Percentiles rank a stretch among this genome's conserved stretches.
These are phyloP conservation scores for Catharus fuscescens DNA, from an alignment of 2,113 vertebrate species.

Conservation along the genomic window DNA sequence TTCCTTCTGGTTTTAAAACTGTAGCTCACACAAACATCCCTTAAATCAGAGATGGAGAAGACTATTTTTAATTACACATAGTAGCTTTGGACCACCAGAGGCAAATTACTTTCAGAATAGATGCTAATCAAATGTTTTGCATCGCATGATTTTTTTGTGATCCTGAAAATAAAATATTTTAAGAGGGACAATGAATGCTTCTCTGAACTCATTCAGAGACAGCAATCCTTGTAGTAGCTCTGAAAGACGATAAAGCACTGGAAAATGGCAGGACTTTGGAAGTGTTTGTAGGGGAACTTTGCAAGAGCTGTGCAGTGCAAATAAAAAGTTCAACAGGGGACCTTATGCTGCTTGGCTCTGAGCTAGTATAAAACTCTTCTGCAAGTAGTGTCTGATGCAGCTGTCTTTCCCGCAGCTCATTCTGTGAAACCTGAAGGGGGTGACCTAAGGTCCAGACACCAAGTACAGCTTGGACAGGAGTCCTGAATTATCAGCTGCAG, in stretches of 20 bases:
- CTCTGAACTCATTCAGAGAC: not conserved
- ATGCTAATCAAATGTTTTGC: not conserved
- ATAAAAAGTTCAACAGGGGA: not conserved
- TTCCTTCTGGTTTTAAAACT: conserved; percentile 40
- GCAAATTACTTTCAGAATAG: not conserved
- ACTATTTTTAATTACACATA: conserved; percentile 13
- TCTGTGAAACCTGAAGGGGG: not conserved
- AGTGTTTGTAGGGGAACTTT: not conserved
- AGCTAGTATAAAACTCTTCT: not conserved
- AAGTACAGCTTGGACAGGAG: not conserved
- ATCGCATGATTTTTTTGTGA: not conserved
- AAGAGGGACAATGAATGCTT: not conserved
- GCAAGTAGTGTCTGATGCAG: not conserved
- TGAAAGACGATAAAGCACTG: not conserved
- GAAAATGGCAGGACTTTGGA: not conserved
- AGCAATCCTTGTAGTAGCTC: not conserved
- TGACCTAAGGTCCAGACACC: not conserved
- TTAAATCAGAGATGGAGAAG: conserved; percentile 15
- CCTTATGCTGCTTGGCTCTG: not conserved
- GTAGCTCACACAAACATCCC: not conserved
- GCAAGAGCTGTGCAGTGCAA: not conserved
- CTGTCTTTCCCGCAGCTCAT: not conserved
- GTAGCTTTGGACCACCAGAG: not conserved
- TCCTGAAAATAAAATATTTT: not conserved
- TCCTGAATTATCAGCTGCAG: not conserved